phyloP scores from a whole-genome alignment of 2,888 invertebrate species.

The Hoplodrina ambigua region DNA sequence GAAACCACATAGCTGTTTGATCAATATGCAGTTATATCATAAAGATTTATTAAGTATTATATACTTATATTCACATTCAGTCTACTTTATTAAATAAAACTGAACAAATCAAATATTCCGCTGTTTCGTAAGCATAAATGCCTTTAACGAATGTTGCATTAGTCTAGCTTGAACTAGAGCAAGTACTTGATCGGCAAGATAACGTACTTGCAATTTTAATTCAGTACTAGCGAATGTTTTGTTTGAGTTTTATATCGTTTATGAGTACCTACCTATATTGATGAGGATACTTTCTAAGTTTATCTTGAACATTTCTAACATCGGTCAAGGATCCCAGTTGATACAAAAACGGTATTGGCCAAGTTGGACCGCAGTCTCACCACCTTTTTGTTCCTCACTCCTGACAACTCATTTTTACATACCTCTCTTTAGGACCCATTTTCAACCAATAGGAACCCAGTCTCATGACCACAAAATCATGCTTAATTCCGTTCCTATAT shows the following conservation, averaged over 20 bases:
- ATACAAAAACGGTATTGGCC: too few relatives aligned
- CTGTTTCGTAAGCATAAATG: constrained; percentile 40
- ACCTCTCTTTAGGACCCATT: too few relatives aligned
- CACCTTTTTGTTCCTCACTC: too few relatives aligned
- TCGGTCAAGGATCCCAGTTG: too few relatives aligned
- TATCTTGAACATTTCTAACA: too few relatives aligned
- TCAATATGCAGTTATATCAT: neutral
- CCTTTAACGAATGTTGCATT: constrained; percentile 43
- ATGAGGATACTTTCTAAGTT: too few relatives aligned
- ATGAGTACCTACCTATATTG: too few relatives aligned
- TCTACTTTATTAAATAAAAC: neutral
- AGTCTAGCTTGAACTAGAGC: constrained; percentile 40
- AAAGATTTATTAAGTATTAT: neutral
- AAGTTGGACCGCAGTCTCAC: too few relatives aligned
- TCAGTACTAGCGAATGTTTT: constrained; percentile 3
- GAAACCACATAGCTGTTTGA: too few relatives aligned
- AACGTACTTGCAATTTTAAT: constrained; percentile 27
- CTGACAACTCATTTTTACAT: too few relatives aligned
- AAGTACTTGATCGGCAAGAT: constrained; percentile 44
- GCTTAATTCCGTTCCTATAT: neutral
- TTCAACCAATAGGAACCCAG: too few relatives aligned
- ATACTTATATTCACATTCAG: neutral
- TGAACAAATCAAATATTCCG: constrained; percentile 15
- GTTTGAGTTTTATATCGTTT: constrained; percentile 6
- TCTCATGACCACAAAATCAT: neutral